Base-by-base conservation (phyloP, 1,140 invertebrate genomes). In the Drosophila nebulosa region DNA sequence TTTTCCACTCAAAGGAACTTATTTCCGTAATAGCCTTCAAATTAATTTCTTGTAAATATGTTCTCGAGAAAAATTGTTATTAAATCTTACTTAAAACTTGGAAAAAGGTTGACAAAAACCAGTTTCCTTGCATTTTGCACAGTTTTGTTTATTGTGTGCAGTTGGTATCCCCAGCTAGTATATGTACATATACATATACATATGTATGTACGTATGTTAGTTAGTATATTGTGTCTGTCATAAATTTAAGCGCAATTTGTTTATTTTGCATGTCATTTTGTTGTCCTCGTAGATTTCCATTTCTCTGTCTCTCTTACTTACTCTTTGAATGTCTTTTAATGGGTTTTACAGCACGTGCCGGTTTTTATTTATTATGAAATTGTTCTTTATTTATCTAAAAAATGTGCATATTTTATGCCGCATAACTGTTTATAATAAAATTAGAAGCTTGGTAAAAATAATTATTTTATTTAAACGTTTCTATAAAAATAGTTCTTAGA, bases 291-390 rank as follows among this genome's bases (percentile, higher is more conserved):
- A 85, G 81, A 85, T 85, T 85, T 81, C 26, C 65, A 67, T 81
- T 71, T 63, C 81, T 74, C 71, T 81, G 78, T 61, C 62, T 55
- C 61, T 66, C 61, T 53, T 52, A 52, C n/a, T 59, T 9, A 7
- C 21, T 24, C 64, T 66, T 69, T 69, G 22, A 78, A 78, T 74
- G 74, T 66, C 62, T 81, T 85, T 85, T 78, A 81, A 85, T 85
- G 78, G 83, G 70, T 78, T 85, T 85, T 85, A 85, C 81, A 86
- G 81, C 81, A 85, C 81, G 81, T 85, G 81, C 81, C 80, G 61
- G 16, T 61, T 26, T 76, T 60, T 86, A 79, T 71, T 74, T 79
- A 80, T 85, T 69, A 64, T 60, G 65, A 74, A 78, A 50, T 70
- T 57, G 55, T 56, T 65, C 64, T 61, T 46, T 61, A 2, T 42